Evolutionary conservation across 2,888 invertebrate species (phyloP), one percentile per base, ranked within the genome.

Genomic region (Eupithecia vulgata): DNA sequence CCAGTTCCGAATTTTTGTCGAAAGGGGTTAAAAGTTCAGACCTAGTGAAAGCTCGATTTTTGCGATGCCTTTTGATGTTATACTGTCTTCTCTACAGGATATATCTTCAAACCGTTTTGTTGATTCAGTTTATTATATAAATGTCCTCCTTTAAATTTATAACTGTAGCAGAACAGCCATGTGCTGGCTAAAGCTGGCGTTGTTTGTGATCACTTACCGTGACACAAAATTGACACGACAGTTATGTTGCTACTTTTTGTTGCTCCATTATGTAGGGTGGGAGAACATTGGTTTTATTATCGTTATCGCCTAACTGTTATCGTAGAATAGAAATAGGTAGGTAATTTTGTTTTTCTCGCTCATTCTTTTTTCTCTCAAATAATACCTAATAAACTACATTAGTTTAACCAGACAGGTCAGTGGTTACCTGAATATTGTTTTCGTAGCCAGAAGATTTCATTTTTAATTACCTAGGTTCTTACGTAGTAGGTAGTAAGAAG

Each of bases 181-280:
- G n/a, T 35, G 64, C 37, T 37, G n/a, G 62, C 25, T 25, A 59
- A 64, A 64, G 17, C 17, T 25, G 57, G 17, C 64, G 70, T 57
- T 65, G 40, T 70, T 70, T 70, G 65, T 10, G 75, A 66, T 70
- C 72, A 70, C 73, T 57, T 45, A 70, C 73, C 77, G 66, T 77
- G 73, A 75, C 77, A 68, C 12, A 74, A 75, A 72, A 59, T 70
- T 70, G 25, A 66, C 73, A 66, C 62, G 67, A 68, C 71, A 75
- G 74, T 68, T 72, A 76, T 1, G 30, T 30, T 30, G n/a, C n/a
- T n/a, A n/a, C 45, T 57, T 69, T 52, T 68, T 71, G 65, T 40
- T 64, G 8, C 37, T 64, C 12, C 40, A 25, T 21, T 65, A 21
- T n/a, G 21, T 21, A 40, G 21, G 13, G 15, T 65, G 21, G 61